A percentile compares a stretch with the other conserved stretches of the same genome.
Conservation (phyloP, 2,113 vertebrate genomes). For the Microtus montanus region DNA sequence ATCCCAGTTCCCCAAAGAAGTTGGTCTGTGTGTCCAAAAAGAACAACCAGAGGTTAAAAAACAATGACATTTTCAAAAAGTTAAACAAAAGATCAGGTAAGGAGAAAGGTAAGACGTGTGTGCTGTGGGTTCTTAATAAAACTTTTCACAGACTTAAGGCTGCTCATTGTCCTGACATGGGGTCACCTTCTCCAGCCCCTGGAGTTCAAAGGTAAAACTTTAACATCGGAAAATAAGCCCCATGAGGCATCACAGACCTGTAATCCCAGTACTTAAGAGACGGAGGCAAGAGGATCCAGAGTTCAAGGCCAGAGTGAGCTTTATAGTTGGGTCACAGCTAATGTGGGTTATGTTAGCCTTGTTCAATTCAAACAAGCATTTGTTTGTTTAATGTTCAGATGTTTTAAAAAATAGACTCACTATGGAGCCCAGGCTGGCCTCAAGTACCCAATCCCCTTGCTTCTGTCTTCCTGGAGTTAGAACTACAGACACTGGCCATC, state of each 20-base stretch:
- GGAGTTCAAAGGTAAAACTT: not conserved
- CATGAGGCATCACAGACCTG: not conserved
- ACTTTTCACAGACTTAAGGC: slow-evolving; percentile 59
- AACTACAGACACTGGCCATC: not conserved
- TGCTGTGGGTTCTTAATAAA: slow-evolving; percentile 29
- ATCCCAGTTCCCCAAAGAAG: slow-evolving; percentile 84
- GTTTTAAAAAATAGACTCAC: not conserved
- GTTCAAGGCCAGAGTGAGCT: not conserved
- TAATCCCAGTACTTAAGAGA: not conserved
- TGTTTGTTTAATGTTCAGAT: not conserved
- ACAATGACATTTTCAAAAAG: slow-evolving; percentile 84
- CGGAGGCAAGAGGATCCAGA: not conserved
- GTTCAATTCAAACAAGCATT: not conserved
- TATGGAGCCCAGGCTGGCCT: not conserved
- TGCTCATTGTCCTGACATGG: not conserved
- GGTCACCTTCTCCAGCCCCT: not conserved
- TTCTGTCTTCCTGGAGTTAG: not conserved
- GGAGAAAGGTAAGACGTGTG: slow-evolving; percentile 48
- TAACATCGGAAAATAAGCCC: not conserved
- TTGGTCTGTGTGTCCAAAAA: slow-evolving; percentile 81
- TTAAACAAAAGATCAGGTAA: slow-evolving; percentile 80
- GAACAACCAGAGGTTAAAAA: slow-evolving; percentile 85
- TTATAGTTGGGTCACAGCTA: too few species aligned
- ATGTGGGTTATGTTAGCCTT: not conserved
- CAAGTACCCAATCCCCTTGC: not conserved